Percentiles rank a stretch among this genome's conserved stretches.
Conservation (phyloP, 1,140 invertebrate species). For the Homarus americanus region DNA sequence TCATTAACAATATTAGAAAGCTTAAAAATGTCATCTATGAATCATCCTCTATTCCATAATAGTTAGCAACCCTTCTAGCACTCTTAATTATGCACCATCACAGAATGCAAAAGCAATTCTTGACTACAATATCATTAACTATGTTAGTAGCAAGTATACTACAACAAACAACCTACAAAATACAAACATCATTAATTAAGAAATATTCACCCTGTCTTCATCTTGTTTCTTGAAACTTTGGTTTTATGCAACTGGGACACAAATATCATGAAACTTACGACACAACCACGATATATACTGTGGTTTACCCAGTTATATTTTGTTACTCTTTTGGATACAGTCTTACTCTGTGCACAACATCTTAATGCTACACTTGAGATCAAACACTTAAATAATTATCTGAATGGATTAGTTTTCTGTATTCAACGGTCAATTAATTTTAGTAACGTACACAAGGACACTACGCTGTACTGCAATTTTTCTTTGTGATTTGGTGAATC, state of each 20-base stretch:
- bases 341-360: constrained; percentile 12
- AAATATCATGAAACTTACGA: constrained; percentile 40
- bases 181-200: constrained; percentile 64
- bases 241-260: constrained; percentile 62
- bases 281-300: constrained; percentile 47
- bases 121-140: constrained; percentile 64
- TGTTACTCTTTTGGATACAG: constrained; percentile 23
- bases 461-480: neutral
- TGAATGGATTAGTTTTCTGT: constrained; percentile 21
- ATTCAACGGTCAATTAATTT: neutral
- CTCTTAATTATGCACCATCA: constrained; percentile 68
- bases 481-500: neutral
- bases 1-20: constrained; percentile 69
- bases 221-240: constrained; percentile 61
- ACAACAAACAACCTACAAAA: constrained; percentile 66
- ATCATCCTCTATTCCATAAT: constrained; percentile 61
- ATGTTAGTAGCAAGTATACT: constrained; percentile 64
- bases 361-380: constrained; percentile 68
- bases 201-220: constrained; percentile 70
- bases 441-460: neutral
- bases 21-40: constrained; percentile 65
- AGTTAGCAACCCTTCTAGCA: constrained; percentile 68
- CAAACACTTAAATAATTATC: constrained; percentile 52
- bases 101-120: constrained; percentile 69
- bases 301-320: neutral